Evolutionary conservation across 1,140 invertebrate genomes (phyloP).

Genomic region (Drusus annulatus): DNA sequence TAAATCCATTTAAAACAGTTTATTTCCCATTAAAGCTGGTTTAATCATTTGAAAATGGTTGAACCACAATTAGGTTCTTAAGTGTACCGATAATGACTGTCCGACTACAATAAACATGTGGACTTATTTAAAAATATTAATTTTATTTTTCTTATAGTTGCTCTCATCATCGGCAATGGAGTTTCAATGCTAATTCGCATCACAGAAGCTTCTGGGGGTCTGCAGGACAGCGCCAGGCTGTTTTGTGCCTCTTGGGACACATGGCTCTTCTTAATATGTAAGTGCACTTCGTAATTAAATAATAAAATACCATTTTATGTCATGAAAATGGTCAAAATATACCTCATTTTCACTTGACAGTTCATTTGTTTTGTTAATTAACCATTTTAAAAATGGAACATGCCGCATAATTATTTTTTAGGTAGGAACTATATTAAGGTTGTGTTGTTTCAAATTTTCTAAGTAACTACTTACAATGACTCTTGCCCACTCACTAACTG

Average conservation of each 20-base stretch:
- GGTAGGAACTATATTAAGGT: background rate
- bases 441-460: no score
- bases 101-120: background rate
- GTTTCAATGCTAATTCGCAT: slow-evolving; percentile 77
- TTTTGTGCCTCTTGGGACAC: slow-evolving; percentile 85
- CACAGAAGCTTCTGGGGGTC: slow-evolving; percentile 62
- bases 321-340: no score
- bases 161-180: slow-evolving; percentile 79
- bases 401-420: background rate
- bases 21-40: no score
- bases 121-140: background rate
- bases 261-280: slow-evolving; percentile 79
- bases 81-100: background rate
- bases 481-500: no score
- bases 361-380: no score
- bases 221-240: slow-evolving; percentile 74
- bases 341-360: no score
- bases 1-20: no score
- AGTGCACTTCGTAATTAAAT: slow-evolving; percentile 62
- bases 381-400: background rate
- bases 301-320: no score
- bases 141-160: slow-evolving; percentile 68
- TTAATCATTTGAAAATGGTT: no score
- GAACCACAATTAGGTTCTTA: background rate
- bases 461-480: background rate